Percentiles rank a stretch among this genome's conserved stretches.
These are phyloP conservation scores for Hipparchia sbordonii DNA, from an alignment of 2,888 invertebrate genomes.

Conservation along the genomic window DNA sequence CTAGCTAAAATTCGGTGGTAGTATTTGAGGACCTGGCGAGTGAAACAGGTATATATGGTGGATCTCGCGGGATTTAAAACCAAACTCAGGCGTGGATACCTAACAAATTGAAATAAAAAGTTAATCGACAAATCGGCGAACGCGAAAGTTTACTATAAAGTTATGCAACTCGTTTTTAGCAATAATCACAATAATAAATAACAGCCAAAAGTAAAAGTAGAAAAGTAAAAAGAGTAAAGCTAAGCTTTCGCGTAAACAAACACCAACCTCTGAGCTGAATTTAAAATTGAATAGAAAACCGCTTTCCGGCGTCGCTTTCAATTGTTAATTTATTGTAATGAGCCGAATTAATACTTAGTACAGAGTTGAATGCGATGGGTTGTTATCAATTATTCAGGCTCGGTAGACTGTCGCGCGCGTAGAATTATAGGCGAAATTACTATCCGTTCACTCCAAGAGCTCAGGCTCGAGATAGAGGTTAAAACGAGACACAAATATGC, in stretches of 20 bases:
- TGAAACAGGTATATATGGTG: too few species aligned
- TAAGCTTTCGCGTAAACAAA: conserved; percentile 26
- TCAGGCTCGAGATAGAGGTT: too few species aligned
- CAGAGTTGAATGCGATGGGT: conserved; percentile 16
- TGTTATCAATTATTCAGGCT: background rate
- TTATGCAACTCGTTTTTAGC: conserved; percentile 1
- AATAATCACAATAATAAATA: conserved; percentile 16
- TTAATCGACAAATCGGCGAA: background rate
- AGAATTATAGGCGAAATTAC: too few species aligned
- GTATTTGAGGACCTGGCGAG: too few species aligned
- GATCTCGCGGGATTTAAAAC: too few species aligned
- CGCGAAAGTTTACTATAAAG: background rate
- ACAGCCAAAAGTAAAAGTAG: conserved; percentile 22
- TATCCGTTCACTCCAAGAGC: too few species aligned
- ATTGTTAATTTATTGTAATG: conserved; percentile 41
- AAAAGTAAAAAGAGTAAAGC: background rate
- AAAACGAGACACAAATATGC: too few species aligned
- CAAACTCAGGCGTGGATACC: too few species aligned
- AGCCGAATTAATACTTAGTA: conserved; percentile 31
- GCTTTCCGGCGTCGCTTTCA: conserved; percentile 37
- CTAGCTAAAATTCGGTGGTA: too few species aligned
- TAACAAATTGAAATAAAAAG: background rate
- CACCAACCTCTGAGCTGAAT: conserved; percentile 37
- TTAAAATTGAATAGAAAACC: conserved; percentile 39
- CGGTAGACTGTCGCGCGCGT: too few species aligned